Base-by-base conservation (phyloP, 2,113 vertebrate genomes). In the Diadophis punctatus region DNA sequence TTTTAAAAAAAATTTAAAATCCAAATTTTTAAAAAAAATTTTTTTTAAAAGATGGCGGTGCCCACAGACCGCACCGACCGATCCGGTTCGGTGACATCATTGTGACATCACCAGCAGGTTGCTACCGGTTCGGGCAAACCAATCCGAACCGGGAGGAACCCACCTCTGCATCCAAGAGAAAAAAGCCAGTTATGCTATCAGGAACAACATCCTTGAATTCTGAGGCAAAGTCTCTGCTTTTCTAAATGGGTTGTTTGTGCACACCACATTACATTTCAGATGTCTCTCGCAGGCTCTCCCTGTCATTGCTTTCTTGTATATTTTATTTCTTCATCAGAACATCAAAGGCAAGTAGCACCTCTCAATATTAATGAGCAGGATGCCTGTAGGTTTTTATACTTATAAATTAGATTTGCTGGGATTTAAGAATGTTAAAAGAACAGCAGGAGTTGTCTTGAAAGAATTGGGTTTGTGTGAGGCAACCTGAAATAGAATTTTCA, bases 311-410 rank as follows among this genome's bases (percentile, higher is more conserved):
- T 23, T n/a, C 7, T 93, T 96, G 43, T 92, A 92, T 85, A 92
- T 93, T 12, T 1, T 56, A 60, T 92, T 93, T 68, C 94, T 51
- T 90, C 90, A 89, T 92, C 11, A 93, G 92, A 14, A 93, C 94
- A 95, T 95, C 87, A 93, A 94, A 96, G 93, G 60, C 53, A 95
- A 27, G n/a, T 49, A 90, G 88, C 90, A 93, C 94, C 90, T 92
- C 52, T 86, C 88, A 91, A 39, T 68, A 80, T 49, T 93, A 95
- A 95, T 0, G 18, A 95, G 87, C 60, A 94, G 94, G 49, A 52
- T 94, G 52, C 53, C 16, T 92, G 60, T 93, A 95, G 93, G 63
- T 0, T 91, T 94, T 93, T 39, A 94, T 93, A 60, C 91, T 93
- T 92, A 20, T 87, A 94, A 93, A 94, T 94, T 92, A 90, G 14